These are phyloP conservation scores for Pantherophis vulpinus DNA, from an alignment of 2,797 vertebrate species.

Conservation along the genomic window DNA sequence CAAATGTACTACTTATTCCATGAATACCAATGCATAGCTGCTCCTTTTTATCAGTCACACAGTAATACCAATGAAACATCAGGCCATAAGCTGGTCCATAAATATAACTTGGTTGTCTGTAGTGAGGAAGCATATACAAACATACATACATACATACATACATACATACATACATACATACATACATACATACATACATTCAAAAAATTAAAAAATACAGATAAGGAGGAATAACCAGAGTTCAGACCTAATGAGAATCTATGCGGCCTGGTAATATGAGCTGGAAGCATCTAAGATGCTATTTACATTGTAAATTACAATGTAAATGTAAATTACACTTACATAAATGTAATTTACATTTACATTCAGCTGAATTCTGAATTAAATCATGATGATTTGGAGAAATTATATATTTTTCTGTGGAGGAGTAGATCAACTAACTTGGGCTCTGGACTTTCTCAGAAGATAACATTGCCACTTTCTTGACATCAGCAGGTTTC, in stretches of 20 bases:
- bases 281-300: neutral
- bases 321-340: too few relatives aligned
- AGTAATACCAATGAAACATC: neutral
- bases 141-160: too few relatives aligned
- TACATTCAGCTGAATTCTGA: neutral
- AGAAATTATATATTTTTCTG: neutral
- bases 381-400: neutral
- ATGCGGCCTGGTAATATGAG: constrained; percentile 36
- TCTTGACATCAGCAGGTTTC: neutral
- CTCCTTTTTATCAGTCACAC: neutral
- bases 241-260: constrained; percentile 26
- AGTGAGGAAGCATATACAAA: too few relatives aligned
- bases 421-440: neutral
- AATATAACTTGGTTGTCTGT: neutral
- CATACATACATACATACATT: too few relatives aligned
- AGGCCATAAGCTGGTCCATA: neutral
- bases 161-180: too few relatives aligned
- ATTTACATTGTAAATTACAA: too few relatives aligned
- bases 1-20: neutral
- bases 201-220: constrained; percentile 6
- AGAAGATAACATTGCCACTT: neutral
- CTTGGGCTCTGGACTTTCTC: neutral
- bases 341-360: too few relatives aligned
- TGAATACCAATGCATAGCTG: neutral
- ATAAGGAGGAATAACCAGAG: constrained; percentile 21